Evolutionary conservation across 2,888 invertebrate genomes (phyloP).

Genomic region (Aphidius colemani): DNA sequence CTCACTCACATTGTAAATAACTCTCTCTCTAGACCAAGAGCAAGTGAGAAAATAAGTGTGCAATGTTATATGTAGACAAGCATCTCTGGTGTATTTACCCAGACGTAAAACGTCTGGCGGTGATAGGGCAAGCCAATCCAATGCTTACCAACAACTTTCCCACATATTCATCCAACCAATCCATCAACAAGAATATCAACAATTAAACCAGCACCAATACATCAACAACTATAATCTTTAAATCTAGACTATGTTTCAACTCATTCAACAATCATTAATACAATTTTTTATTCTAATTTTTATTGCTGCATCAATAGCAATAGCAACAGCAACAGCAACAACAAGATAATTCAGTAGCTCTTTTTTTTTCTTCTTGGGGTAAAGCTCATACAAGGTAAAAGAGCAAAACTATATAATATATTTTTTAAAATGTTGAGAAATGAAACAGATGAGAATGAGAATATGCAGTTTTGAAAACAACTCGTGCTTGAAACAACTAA

Average conservation of each 20-base stretch:
- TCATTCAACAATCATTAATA: too few relatives aligned
- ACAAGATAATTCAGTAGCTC: not conserved
- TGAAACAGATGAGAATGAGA: slow-evolving; percentile 8
- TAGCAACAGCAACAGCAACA: too few relatives aligned
- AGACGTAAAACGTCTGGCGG: slow-evolving; percentile 55
- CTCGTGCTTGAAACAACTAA: slow-evolving; percentile 32
- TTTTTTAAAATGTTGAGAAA: too few relatives aligned
- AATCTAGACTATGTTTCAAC: too few relatives aligned
- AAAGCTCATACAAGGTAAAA: not conserved
- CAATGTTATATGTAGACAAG: slow-evolving; percentile 5
- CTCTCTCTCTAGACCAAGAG: not conserved
- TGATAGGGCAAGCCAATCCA: slow-evolving; percentile 41
- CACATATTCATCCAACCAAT: too few relatives aligned
- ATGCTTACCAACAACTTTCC: too few relatives aligned
- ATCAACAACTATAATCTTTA: too few relatives aligned
- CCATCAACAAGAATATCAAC: too few relatives aligned
- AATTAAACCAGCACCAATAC: too few relatives aligned
- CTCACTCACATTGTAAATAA: slow-evolving; percentile 11
- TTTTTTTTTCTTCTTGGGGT: not conserved
- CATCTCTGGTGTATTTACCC: slow-evolving; percentile 44
- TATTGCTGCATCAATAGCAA: too few relatives aligned
- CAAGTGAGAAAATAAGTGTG: too few relatives aligned
- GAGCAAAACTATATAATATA: not conserved
- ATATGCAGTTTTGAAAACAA: slow-evolving; percentile 11
- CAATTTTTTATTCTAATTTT: too few relatives aligned